Evolutionary conservation across 2,797 vertebrate species (phyloP).

Genomic region (Alauda arvensis): DNA sequence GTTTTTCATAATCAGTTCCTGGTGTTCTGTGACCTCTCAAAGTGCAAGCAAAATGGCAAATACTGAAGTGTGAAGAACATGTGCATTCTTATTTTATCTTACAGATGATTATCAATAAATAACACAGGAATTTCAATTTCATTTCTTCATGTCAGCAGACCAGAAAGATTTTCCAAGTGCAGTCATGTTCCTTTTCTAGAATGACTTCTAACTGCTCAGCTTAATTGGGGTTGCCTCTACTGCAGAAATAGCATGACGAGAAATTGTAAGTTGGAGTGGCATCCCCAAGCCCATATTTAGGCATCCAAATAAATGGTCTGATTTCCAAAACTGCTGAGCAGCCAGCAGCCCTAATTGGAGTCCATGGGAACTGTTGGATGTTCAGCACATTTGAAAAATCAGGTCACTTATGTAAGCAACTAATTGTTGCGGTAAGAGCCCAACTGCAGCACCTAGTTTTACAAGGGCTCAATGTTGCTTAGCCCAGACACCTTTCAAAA

Average conservation of each 20-base stretch:
- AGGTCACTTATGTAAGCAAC: constrained; percentile 45
- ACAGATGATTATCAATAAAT: background rate
- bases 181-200: background rate
- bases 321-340: constrained; percentile 37
- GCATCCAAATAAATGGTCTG: constrained; percentile 20
- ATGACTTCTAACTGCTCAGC: background rate
- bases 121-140: background rate
- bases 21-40: background rate
- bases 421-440: constrained; percentile 2
- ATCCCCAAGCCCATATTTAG: background rate
- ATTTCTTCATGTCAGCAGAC: background rate
- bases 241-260: background rate
- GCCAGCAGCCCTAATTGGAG: constrained; percentile 24
- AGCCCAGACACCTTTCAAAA: background rate
- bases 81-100: background rate
- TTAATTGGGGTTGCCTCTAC: background rate
- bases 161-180: background rate
- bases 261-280: background rate
- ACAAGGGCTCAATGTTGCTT: background rate
- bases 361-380: constrained; percentile 18
- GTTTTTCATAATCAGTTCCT: background rate
- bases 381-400: constrained; percentile 27
- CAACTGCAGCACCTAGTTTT: constrained; percentile 1
- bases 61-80: background rate
- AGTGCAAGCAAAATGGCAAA: background rate